phyloP scores from a whole-genome alignment of 2,113 vertebrate genomes.

The Connochaetes taurinus region DNA sequence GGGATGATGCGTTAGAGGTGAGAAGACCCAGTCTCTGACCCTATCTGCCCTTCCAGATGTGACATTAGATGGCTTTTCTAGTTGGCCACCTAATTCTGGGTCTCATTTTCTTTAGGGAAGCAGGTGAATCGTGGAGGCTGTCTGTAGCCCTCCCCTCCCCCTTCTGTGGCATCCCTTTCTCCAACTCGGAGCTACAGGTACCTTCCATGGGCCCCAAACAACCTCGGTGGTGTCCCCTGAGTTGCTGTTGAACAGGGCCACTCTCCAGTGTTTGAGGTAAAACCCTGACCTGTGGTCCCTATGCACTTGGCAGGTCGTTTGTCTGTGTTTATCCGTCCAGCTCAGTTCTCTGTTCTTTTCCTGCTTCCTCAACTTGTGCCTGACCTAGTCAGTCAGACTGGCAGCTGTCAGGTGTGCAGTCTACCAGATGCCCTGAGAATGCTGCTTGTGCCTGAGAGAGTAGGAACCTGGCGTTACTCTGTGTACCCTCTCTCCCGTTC shows the following conservation, averaged over 20 bases:
- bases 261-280: not conserved
- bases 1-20: not conserved
- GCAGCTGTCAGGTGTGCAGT: not conserved
- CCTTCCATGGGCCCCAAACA: not conserved
- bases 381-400: not conserved
- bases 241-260: not conserved
- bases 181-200: not conserved
- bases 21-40: not conserved
- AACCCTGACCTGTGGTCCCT: not conserved
- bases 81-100: not conserved
- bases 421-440: not conserved
- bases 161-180: not conserved
- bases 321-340: not conserved
- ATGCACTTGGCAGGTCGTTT: not conserved
- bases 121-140: not conserved
- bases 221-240: not conserved
- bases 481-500: not conserved
- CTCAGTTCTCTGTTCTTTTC: not conserved
- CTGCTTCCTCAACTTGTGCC: not conserved
- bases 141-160: not conserved
- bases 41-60: not conserved
- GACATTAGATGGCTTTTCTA: not conserved
- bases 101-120: not conserved
- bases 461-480: not conserved
- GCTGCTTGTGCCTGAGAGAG: not conserved